phyloP scores from a whole-genome alignment of 2,888 invertebrate species.

The Dryococelus australis region DNA sequence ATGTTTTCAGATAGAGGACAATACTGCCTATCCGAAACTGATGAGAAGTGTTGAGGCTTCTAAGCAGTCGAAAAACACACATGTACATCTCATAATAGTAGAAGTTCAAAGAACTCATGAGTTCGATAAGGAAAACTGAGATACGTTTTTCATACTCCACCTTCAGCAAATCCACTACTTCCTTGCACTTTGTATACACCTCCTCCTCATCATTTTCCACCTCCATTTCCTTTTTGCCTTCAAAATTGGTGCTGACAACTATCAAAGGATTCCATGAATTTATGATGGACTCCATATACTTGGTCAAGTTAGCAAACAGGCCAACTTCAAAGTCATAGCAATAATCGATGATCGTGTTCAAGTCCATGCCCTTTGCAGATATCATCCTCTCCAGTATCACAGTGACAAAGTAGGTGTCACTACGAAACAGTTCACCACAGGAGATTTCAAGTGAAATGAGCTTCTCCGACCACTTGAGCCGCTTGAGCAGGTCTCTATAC shows the following conservation, averaged over 20 bases:
- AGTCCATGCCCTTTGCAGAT: neutral
- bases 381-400: neutral
- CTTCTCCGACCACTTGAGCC: neutral
- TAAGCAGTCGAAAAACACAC: neutral
- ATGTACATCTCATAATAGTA: slow-evolving; percentile 8
- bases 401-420: neutral
- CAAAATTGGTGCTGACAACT: neutral
- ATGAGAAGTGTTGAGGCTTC: neutral
- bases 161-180: neutral
- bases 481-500: neutral
- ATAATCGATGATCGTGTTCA: neutral
- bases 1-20: neutral
- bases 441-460: neutral
- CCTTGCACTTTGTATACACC: neutral
- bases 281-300: neutral
- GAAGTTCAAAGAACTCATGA: neutral
- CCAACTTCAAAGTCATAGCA: neutral
- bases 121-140: neutral
- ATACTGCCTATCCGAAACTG: neutral
- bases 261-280: neutral
- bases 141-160: neutral
- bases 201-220: neutral
- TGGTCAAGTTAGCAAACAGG: neutral
- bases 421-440: neutral
- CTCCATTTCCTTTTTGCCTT: neutral